phyloP scores from a whole-genome alignment of 2,113 vertebrate species.

The Pungitius pungitius region DNA sequence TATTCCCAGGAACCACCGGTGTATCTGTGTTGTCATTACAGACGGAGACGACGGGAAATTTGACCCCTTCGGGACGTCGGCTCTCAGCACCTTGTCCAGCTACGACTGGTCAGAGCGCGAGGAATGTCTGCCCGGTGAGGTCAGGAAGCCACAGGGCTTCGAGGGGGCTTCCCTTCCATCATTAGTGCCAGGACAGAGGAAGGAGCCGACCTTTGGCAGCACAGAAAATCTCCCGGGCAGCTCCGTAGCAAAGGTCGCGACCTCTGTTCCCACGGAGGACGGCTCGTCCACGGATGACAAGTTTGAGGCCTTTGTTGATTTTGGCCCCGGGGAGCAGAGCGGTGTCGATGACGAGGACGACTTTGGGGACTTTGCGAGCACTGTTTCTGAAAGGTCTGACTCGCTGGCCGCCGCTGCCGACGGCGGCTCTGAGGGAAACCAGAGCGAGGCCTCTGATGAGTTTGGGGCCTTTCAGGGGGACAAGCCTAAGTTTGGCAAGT shows the following conservation, averaged over 20 bases:
- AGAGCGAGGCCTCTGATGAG: constrained; percentile 83
- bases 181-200: constrained; percentile 81
- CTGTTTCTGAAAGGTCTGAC: constrained; percentile 76
- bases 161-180: constrained; percentile 75
- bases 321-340: constrained; percentile 54
- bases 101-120: constrained; percentile 93
- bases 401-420: constrained; percentile 55
- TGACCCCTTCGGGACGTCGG: constrained; percentile 88
- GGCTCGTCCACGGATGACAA: constrained; percentile 70
- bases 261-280: constrained; percentile 84
- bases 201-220: constrained; percentile 89
- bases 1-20: constrained; percentile 66
- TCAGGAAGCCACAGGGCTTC: constrained; percentile 76
- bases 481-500: constrained; percentile 97
- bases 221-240: constrained; percentile 86
- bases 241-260: constrained; percentile 82
- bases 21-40: constrained; percentile 85
- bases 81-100: constrained; percentile 83
- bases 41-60: constrained; percentile 93
- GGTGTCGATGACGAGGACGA: constrained; percentile 71
- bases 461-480: constrained; percentile 95
- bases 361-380: constrained; percentile 87
- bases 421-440: constrained; percentile 46
- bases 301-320: constrained; percentile 84
- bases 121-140: constrained; percentile 77